Conservation (phyloP, 1,140 invertebrate species). For the Drosophila azteca region DNA sequence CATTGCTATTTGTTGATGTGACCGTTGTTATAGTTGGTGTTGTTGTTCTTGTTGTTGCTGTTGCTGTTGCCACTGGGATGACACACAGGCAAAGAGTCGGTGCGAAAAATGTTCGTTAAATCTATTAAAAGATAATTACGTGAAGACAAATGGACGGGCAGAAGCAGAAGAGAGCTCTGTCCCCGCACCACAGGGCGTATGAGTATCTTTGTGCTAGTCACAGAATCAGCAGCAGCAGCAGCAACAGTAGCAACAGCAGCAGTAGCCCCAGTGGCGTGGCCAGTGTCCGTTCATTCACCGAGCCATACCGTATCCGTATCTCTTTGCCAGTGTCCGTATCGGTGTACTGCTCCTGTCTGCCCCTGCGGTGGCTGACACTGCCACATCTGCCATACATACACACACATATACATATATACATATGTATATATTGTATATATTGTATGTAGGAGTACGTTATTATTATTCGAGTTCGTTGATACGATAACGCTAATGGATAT, state of each 20-base stretch:
- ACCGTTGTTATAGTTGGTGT: slow-evolving; percentile 6
- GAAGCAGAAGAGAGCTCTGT: neutral
- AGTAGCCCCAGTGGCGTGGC: slow-evolving; percentile 14
- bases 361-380: too few relatives aligned
- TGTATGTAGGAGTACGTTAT: slow-evolving; percentile 54
- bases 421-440: slow-evolving; percentile 48
- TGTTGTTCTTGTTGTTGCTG: slow-evolving; percentile 42
- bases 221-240: neutral
- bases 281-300: slow-evolving; percentile 18
- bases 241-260: too few relatives aligned
- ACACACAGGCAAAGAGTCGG: slow-evolving; percentile 68
- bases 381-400: slow-evolving; percentile 18
- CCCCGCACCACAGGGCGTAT: neutral
- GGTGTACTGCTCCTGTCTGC: neutral
- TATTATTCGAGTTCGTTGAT: slow-evolving; percentile 78
- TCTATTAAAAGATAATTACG: slow-evolving; percentile 83
- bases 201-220: slow-evolving; percentile 13
- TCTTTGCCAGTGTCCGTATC: neutral
- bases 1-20: slow-evolving; percentile 42
- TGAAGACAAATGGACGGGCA: slow-evolving; percentile 75
- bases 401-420: slow-evolving; percentile 6
- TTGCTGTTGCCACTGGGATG: slow-evolving; percentile 38
- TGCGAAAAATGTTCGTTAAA: slow-evolving; percentile 81
- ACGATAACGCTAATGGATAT: slow-evolving; percentile 82
- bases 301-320: slow-evolving; percentile 17